Base-by-base conservation (phyloP, 92 coral and sea anemone genomes). In the Heteractis magnifica region DNA sequence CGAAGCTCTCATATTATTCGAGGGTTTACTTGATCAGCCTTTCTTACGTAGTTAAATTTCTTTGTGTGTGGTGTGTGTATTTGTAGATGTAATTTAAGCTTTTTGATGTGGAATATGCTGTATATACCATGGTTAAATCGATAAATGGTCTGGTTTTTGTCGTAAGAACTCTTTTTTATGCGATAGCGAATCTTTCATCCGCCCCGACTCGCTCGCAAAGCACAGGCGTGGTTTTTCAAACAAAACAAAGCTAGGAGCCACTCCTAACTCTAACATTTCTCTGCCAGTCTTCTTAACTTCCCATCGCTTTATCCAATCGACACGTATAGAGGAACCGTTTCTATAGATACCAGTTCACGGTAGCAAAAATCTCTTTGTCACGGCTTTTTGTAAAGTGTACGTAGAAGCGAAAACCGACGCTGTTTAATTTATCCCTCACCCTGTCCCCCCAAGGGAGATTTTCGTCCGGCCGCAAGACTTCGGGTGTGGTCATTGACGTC, bases 401-500 rank as follows among this genome's bases (percentile, higher is more conserved):
- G 59, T 74, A 23, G 65, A 75, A 62, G 70, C 70, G 77, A 48
- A 23, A 81, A 81, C 64, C 70, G 70, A 70, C 51, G 81, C 51
- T 52, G 83, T 62, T 50, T 12, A 64, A 77, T 52, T 70, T 74
- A 64, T 70, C 20, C 82, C 83, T 52, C 6, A 44, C 83, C 77
- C 21, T 6, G 82, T 85, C 83, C 83, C 59, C 79, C 86, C 83
- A 52, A 77, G 83, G 88, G 83, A 77, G 83, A 77, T 78, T 85
- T 77, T 77, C 76, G 88, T 77, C 70, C 86, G 71, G 86, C 79
- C 86, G 86, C 77, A 88, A 78, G 80, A 90, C 90, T 88, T 94
- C 95, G 98, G 98, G 98, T 94, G 98, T 94, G 98, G 98, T 85
- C 98, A 75, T 84, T 90, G 90, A 90, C 90, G 90, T 89, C 87